A percentile compares a stretch with the other conserved stretches of the same genome.
Conservation (phyloP, 2,888 invertebrate genomes). For the Pammene fasciana region DNA sequence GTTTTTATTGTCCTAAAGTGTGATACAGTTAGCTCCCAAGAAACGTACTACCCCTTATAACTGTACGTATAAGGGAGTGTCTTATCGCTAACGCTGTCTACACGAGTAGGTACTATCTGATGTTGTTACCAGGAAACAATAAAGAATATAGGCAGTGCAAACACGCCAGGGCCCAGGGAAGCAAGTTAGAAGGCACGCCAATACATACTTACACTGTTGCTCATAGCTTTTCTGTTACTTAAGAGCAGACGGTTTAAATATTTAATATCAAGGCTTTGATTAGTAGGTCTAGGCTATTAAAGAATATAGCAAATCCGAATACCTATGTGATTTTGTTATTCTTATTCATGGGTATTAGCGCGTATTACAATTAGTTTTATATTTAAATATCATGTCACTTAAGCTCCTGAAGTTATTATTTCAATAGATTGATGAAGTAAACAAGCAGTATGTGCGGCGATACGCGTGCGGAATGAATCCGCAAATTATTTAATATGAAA, state of each 20-base stretch:
- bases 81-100: slow-evolving; percentile 13
- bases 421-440: slow-evolving; percentile 9
- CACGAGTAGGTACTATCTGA: not conserved
- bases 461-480: slow-evolving; percentile 6
- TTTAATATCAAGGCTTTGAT: not conserved
- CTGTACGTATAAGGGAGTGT: slow-evolving; percentile 6
- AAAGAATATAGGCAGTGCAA: slow-evolving; percentile 9
- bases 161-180: slow-evolving; percentile 7
- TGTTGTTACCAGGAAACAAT: slow-evolving; percentile 6
- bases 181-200: not conserved
- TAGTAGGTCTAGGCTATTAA: no score
- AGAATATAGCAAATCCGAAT: no score
- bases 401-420: not conserved
- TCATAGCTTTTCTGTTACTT: not conserved
- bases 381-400: no score
- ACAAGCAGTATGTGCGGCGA: not conserved
- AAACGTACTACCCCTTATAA: not conserved
- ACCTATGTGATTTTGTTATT: no score
- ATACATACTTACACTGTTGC: not conserved
- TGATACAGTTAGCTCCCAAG: not conserved
- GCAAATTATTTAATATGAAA: slow-evolving; percentile 10
- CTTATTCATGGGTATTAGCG: no score
- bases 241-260: not conserved
- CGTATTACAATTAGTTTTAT: no score
- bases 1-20: no score